These are phyloP conservation scores for Hylia prasina DNA, from an alignment of 2,113 vertebrate genomes.

Conservation along the genomic window DNA sequence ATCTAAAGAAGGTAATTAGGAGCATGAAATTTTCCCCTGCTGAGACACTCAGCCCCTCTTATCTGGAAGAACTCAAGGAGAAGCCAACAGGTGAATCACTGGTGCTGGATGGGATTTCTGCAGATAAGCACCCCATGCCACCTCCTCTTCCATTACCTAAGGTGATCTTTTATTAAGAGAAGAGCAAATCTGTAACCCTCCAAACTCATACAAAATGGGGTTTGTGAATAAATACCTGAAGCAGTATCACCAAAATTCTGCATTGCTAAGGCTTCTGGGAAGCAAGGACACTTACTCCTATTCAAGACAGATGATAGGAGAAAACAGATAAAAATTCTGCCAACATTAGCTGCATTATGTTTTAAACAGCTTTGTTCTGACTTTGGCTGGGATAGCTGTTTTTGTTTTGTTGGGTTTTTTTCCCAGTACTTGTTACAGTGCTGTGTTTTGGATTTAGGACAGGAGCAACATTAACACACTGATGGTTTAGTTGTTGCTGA, in stretches of 20 bases:
- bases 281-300: background rate
- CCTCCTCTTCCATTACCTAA: background rate
- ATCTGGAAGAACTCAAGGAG: background rate
- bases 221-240: background rate
- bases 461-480: background rate
- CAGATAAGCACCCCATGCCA: rapidly evolving
- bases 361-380: background rate
- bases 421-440: background rate
- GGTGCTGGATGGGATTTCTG: rapidly evolving
- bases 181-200: background rate
- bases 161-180: background rate
- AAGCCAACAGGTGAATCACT: rapidly evolving
- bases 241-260: background rate
- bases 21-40: background rate
- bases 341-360: background rate
- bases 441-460: background rate
- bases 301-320: background rate
- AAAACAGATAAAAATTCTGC: background rate
- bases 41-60: background rate
- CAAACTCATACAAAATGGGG: background rate
- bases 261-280: background rate
- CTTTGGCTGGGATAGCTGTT: background rate
- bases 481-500: background rate
- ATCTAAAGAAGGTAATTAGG: background rate
- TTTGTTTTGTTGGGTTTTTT: background rate